Evolutionary conservation across 1,140 invertebrate genomes (phyloP).

Genomic region (Conus ventricosus): DNA sequence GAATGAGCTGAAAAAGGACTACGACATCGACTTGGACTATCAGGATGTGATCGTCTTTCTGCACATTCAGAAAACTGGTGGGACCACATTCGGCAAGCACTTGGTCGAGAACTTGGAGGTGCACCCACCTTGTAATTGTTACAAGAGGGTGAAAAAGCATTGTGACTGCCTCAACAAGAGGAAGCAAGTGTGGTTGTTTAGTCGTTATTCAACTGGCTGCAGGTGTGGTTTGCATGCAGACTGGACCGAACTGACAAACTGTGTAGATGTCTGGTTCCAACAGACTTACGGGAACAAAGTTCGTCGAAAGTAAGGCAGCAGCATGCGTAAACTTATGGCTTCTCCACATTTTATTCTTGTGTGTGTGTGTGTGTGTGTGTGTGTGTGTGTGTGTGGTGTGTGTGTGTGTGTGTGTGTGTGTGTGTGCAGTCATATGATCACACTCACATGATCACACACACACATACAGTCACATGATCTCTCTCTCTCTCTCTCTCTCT

Average conservation of each 20-base stretch:
- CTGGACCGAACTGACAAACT: conserved; percentile 95
- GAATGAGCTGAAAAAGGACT: conserved; percentile 34
- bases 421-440: too few species aligned
- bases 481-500: too few species aligned
- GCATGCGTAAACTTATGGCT: too few species aligned
- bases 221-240: conserved; percentile 98
- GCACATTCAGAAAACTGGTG: conserved; percentile 97
- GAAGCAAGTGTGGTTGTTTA: conserved; percentile 90
- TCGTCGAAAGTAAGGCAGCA: conserved; percentile 58
- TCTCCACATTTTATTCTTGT: too few species aligned
- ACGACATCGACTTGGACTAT: conserved; percentile 56
- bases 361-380: too few species aligned
- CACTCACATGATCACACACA: too few species aligned
- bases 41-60: conserved; percentile 97
- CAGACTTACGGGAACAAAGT: conserved; percentile 65
- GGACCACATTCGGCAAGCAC: conserved; percentile 95
- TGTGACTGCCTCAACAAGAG: conserved; percentile 69
- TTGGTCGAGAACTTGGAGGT: conserved; percentile 94
- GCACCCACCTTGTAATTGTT: conserved; percentile 73
- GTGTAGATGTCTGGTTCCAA: conserved; percentile 74
- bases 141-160: conserved; percentile 55
- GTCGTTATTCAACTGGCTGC: conserved; percentile 98
- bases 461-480: too few species aligned
- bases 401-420: too few species aligned
- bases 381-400: too few species aligned